phyloP scores from a whole-genome alignment of 2,113 vertebrate genomes.

The Mesitornis unicolor region DNA sequence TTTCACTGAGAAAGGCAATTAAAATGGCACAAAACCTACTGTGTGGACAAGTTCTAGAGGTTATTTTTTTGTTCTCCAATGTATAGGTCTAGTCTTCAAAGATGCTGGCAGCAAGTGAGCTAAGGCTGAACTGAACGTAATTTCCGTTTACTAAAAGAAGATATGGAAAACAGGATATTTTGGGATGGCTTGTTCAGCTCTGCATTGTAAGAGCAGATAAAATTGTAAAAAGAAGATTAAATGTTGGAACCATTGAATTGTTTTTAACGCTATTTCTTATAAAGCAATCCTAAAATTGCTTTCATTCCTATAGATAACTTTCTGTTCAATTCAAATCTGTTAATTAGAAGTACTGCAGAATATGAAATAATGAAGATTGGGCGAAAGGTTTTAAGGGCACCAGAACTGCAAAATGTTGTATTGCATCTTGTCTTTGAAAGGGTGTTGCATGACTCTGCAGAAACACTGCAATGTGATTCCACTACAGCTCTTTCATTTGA shows the following conservation, averaged over 20 bases:
- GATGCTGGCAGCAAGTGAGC: not conserved
- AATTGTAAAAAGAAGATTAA: not conserved
- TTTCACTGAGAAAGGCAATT: not conserved
- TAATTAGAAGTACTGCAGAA: not conserved
- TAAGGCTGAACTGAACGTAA: not conserved
- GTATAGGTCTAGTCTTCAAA: not conserved
- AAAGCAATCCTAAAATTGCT: not conserved
- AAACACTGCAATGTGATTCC: not conserved
- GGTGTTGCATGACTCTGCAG: not conserved
- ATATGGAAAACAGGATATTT: not conserved
- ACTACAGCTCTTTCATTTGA: not conserved
- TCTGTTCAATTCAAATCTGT: not conserved
- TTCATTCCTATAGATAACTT: not conserved
- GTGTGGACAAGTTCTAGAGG: not conserved
- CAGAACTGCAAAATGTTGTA: not conserved
- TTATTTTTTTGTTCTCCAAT: rapidly evolving
- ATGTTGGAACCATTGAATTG: not conserved
- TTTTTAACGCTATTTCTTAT: not conserved
- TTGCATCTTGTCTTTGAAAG: not conserved
- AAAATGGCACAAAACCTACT: not conserved
- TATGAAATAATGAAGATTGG: not conserved
- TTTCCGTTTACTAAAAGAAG: not conserved
- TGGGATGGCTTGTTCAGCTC: not conserved
- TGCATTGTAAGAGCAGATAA: not conserved
- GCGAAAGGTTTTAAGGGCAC: not conserved